Base-by-base conservation (phyloP, 2,797 vertebrate genomes). In the Alexandromys oeconomus region DNA sequence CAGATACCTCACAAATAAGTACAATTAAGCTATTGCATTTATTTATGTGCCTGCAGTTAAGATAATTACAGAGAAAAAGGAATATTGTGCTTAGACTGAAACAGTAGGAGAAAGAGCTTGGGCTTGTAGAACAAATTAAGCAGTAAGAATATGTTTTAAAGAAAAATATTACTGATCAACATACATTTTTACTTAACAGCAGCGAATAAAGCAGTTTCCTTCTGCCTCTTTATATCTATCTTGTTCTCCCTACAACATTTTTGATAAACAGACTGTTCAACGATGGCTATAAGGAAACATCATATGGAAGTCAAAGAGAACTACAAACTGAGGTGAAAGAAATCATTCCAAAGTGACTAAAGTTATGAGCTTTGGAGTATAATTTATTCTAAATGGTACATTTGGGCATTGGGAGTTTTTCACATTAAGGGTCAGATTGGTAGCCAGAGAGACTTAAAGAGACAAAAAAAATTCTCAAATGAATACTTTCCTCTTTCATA, bases 11-110 rank as follows among this genome's bases (percentile, higher is more conserved):
- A 97, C 92, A 97, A 97, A 94, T 85, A 98, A 98, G 90, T 96
- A 96, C 98, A 97, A 98, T 98, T 97, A 97, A 97, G 65, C 91
- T 92, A 95, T 96, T 97, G 91, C 89, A 48, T 95, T 97, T 96
- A 96, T 98, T 97, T 98, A 97, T 79, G 96, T 67, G 69, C 82
- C 69, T 97, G 73, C 92, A 96, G 90, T 98, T 98, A 98, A 95
- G 96, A 98, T 98, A 98, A 98, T 97, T 98, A 98, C 97, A 97
- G 97, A 94, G 85, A 97, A 95, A 98, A 94, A 96, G 91, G 93
- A 94, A 97, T 97, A 95, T 31, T 87, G 76, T 97, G 93, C 97
- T 98, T 98, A 98, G 96, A 97, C 97, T 98, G 96, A 98, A 96
- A 97, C 88, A 96, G 97, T 93, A 78, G 87, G 84, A 97, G 97